Base-by-base conservation (phyloP, 1,140 invertebrate species). In the Polypedilum vanderplanki region DNA sequence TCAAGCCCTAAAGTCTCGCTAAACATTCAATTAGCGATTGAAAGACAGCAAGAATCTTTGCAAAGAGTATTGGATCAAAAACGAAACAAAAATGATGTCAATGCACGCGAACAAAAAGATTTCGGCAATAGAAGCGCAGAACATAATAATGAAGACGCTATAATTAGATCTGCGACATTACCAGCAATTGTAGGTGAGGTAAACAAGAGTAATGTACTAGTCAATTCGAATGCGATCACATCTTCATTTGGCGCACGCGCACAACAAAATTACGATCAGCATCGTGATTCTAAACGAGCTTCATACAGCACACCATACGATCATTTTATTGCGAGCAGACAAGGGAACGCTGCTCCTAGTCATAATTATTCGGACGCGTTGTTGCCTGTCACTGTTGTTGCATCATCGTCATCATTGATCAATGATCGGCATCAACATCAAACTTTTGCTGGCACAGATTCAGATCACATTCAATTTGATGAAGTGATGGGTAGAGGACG, bases 401-500 rank as follows among this genome's bases (percentile, higher is more conserved):
- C 65, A 70, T 70, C 65, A 70, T 70, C 65, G 10, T 70, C 65
- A 20, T 70, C 65, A 18, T 70, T 70, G 10, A 70, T 70, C 20
- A 22, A 70, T 22, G 65, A 70, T 70, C 65, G 18, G 7, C 65
- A 70, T 7, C 20, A 70, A 22, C 20, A 20, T 67, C 64, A 18
- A 20, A 67, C 65, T 20, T 7, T 7, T 18, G 20, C 65, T 70
- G 17, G 12, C 20, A 22, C 65, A 20, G 18, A 18, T 18, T 18
- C 65, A 22, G 9, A 33, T 33, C 24, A 70, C 65, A 70, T 22
- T 20, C 17, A 10, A 17, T 18, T 70, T 9, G 17, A 20, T 70
- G 65, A 70, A 20, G 65, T 70, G 65, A 70, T 70, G 65, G 65
- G 65, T 20, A 70, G 10, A 70, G 65, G 65, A 70, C 65, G 65